Percentiles rank a stretch among this genome's conserved stretches.
phyloP scores from a whole-genome alignment of 2,888 invertebrate species.

The Tenthredo notha region DNA sequence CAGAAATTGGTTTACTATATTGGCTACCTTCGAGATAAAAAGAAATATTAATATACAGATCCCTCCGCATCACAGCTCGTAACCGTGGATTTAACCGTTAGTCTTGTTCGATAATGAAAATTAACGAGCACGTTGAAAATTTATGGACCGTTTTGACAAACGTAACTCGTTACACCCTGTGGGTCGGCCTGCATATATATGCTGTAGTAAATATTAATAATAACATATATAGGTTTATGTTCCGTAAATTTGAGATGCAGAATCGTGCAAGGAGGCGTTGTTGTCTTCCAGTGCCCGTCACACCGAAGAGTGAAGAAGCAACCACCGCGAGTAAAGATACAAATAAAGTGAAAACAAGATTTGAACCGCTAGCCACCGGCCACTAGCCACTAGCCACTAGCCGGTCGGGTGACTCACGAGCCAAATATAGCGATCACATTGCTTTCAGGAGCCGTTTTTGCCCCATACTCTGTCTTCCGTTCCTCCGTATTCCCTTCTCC shows the following conservation, averaged over 20 bases:
- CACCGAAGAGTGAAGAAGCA: constrained; percentile 22
- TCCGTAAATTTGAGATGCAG: neutral
- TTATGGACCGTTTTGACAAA: neutral
- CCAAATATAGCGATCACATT: constrained; percentile 65
- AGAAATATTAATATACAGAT: neutral
- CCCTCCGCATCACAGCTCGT: neutral
- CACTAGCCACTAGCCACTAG: constrained; percentile 30
- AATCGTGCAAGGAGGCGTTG: neutral
- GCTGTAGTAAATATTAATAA: neutral
- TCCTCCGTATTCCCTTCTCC: neutral
- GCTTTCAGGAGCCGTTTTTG: constrained; percentile 52
- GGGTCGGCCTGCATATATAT: no score
- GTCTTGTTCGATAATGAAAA: constrained; percentile 33
- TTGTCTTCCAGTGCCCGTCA: neutral
- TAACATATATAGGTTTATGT: no score
- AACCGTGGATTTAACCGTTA: constrained; percentile 4
- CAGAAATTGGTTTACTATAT: neutral
- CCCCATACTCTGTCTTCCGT: constrained; percentile 29
- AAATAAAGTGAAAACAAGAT: constrained; percentile 40
- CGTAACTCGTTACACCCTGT: neutral
- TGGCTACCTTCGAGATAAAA: neutral
- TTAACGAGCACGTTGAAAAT: constrained; percentile 24
- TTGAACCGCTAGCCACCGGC: constrained; percentile 44
- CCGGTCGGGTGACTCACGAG: constrained; percentile 63
- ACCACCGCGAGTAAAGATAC: constrained; percentile 22